These are phyloP conservation scores for Cotesia congregata DNA, from an alignment of 2,888 invertebrate genomes.

Conservation along the genomic window DNA sequence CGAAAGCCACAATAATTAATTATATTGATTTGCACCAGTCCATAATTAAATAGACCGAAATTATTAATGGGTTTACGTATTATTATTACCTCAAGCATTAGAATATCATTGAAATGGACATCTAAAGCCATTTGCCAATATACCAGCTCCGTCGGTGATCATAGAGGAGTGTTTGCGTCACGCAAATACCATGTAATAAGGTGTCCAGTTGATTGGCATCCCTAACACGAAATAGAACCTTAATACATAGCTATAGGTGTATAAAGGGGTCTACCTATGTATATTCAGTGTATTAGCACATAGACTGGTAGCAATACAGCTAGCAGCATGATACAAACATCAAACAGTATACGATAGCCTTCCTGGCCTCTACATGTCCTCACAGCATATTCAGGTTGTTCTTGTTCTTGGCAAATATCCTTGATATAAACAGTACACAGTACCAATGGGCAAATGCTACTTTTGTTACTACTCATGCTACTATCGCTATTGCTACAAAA, in stretches of 20 bases:
- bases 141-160: not conserved
- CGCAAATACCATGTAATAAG: not conserved
- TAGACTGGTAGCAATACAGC: not conserved
- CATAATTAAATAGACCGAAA: not conserved
- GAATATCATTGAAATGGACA: conserved; percentile 1
- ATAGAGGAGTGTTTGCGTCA: not conserved
- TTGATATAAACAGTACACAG: not conserved
- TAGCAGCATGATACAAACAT: not conserved
- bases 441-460: not conserved
- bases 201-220: not conserved
- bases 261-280: not conserved
- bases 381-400: not conserved
- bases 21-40: not conserved
- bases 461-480: not conserved
- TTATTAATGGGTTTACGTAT: not conserved
- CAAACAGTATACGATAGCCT: not conserved
- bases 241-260: not conserved
- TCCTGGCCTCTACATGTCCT: not conserved
- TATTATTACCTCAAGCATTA: not conserved
- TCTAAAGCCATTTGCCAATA: not conserved
- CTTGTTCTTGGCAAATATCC: not conserved
- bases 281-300: not conserved
- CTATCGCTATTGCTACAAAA: not conserved
- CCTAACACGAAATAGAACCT: not conserved
- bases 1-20: not conserved